Conservation (phyloP, 2,888 invertebrate species). For the Patella pellucida region DNA sequence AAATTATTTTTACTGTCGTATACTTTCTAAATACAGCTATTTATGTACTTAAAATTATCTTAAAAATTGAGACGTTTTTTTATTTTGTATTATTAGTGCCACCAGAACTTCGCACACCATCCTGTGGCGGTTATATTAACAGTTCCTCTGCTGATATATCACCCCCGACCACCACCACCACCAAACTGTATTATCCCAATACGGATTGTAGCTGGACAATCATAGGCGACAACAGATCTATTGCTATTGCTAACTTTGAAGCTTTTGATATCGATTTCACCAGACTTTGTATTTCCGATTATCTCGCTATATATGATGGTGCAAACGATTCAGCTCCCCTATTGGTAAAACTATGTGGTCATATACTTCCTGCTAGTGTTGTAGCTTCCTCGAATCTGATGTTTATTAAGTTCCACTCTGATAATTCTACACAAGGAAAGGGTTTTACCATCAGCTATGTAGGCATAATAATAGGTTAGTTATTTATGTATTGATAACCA, state of each 20-base stretch:
- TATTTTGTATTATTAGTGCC: no score
- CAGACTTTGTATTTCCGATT: slow-evolving; percentile 21
- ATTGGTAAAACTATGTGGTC: slow-evolving; percentile 46
- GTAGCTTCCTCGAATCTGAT: slow-evolving; percentile 40
- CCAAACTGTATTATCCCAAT: not conserved
- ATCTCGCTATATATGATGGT: slow-evolving; percentile 27
- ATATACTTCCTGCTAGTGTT: slow-evolving; percentile 42
- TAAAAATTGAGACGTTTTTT: no score
- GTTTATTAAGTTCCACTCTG: slow-evolving; percentile 45
- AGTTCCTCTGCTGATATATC: no score
- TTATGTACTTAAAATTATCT: no score
- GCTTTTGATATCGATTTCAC: not conserved
- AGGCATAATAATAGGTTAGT: slow-evolving; percentile 25
- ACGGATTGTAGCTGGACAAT: not conserved
- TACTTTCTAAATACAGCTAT: no score
- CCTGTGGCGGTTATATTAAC: no score
- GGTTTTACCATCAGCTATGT: slow-evolving; percentile 49
- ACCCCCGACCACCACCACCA: not conserved
- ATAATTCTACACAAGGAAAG: slow-evolving; percentile 36
- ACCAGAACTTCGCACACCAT: no score
- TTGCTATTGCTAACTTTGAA: not conserved
- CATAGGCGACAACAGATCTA: not conserved
- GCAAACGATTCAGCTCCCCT: not conserved
- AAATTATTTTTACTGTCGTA: no score
- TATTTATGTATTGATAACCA: no score